phyloP scores from a whole-genome alignment of 2,888 invertebrate genomes.

The Cheilosia impressa region DNA sequence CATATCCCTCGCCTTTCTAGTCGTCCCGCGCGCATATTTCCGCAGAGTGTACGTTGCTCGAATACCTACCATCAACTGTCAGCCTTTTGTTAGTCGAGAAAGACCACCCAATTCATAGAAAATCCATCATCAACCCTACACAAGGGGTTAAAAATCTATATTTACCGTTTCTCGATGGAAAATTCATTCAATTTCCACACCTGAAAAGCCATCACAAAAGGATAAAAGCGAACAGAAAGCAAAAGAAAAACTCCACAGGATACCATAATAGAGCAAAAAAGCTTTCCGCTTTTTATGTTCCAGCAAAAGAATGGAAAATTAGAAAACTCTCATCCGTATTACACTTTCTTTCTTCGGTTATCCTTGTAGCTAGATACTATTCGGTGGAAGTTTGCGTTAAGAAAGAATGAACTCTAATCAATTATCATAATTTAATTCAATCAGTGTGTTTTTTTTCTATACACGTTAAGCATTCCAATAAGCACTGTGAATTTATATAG shows the following conservation, averaged over 20 bases:
- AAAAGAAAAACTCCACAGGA: neutral
- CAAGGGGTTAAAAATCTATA: constrained; percentile 40
- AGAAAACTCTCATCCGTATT: constrained; percentile 30
- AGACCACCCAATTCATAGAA: constrained; percentile 2
- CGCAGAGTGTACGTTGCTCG: constrained; percentile 21
- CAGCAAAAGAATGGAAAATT: constrained; percentile 48
- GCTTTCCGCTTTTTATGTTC: constrained; percentile 42
- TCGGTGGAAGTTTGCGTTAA: neutral
- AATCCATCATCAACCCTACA: constrained; percentile 26
- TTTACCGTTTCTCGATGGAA: constrained; percentile 48
- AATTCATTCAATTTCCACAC: constrained; percentile 64
- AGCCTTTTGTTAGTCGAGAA: constrained; percentile 39
- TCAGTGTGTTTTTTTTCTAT: constrained; percentile 20
- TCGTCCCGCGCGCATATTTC: constrained; percentile 3
- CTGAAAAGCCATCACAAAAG: constrained; percentile 60
- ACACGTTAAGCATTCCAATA: constrained; percentile 15
- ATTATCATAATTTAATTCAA: constrained; percentile 64
- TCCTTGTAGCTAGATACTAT: neutral
- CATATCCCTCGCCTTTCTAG: constrained; percentile 40
- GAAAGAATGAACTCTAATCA: constrained; percentile 52
- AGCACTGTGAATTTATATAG: constrained; percentile 8
- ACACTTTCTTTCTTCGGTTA: neutral
- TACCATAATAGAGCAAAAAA: constrained; percentile 32
- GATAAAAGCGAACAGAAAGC: constrained; percentile 8
- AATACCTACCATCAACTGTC: constrained; percentile 36